A percentile compares a stretch with the other conserved stretches of the same genome.
Evolutionary conservation across 2,113 vertebrate genomes (phyloP).

Genomic region (Dromas ardeola): DNA sequence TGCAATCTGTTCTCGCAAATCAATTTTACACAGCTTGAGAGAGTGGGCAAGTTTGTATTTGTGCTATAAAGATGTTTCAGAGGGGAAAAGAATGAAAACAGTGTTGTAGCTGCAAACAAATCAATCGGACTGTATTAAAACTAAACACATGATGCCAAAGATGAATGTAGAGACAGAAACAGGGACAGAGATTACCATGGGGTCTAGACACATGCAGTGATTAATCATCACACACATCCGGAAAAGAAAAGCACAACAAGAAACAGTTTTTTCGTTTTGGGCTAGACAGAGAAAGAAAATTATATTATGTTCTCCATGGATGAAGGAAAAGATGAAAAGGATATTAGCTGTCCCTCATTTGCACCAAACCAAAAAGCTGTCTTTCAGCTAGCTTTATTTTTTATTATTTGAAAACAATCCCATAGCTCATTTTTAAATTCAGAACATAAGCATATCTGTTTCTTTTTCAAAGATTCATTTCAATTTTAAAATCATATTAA

Average conservation of each 20-base stretch:
- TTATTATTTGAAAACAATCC: background rate
- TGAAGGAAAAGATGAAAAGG: conserved; percentile 27
- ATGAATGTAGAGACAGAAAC: conserved; percentile 60
- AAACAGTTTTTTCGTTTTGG: conserved; percentile 4
- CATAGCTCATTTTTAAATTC: background rate
- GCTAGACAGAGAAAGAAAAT: conserved; percentile 33
- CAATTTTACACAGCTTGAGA: conserved; percentile 51
- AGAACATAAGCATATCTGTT: background rate
- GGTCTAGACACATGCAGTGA: conserved; percentile 56
- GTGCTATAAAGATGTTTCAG: conserved; percentile 17
- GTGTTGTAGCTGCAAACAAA: conserved; percentile 46
- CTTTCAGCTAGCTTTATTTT: background rate
- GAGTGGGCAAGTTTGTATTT: conserved; percentile 41
- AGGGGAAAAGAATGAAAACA: conserved; percentile 41
- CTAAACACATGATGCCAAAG: conserved; percentile 52
- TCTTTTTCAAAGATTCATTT: background rate
- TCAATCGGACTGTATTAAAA: conserved; percentile 58
- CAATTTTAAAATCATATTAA: background rate
- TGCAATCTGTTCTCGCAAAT: conserved; percentile 51
- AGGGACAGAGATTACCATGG: conserved; percentile 58
- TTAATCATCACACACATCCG: conserved; percentile 49
- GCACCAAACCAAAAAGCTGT: conserved; percentile 1
- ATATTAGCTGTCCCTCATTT: conserved; percentile 21
- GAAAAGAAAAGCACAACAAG: conserved; percentile 7
- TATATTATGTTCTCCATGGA: background rate